A percentile compares a stretch with the other conserved stretches of the same genome.
Evolutionary conservation across 64 coral and sea anemone genomes (phyloP).

Genomic region (Catalaphyllia jardinei): DNA sequence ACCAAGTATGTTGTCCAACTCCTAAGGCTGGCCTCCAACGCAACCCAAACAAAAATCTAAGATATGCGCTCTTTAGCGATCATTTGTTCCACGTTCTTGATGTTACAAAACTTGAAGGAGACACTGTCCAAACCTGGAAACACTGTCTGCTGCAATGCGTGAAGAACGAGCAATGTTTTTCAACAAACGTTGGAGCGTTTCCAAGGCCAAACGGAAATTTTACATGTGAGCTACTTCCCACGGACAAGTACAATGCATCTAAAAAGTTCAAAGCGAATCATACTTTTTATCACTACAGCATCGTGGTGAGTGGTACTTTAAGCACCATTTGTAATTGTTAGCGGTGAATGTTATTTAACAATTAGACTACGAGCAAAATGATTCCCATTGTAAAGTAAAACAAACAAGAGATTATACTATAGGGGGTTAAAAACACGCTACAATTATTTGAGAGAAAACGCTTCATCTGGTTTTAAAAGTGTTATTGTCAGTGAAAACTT

Average conservation of each 20-base stretch:
- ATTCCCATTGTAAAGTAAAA: too few species aligned
- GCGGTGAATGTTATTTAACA: too few species aligned
- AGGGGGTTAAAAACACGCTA: too few species aligned
- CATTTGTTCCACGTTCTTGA: not conserved
- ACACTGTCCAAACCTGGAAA: not conserved
- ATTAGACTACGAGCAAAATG: too few species aligned
- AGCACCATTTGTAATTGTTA: too few species aligned
- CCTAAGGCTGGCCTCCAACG: not conserved
- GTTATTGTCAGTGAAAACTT: too few species aligned
- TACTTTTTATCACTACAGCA: constrained; percentile 29
- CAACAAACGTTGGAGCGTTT: not conserved
- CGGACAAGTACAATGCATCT: constrained; percentile 31
- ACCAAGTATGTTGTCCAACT: not conserved
- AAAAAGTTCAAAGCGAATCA: constrained; percentile 9
- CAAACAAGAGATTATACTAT: too few species aligned
- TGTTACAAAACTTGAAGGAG: not conserved
- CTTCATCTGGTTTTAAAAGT: too few species aligned
- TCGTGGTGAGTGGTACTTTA: not conserved
- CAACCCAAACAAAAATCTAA: not conserved
- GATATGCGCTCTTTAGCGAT: not conserved
- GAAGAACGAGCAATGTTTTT: constrained; percentile 19
- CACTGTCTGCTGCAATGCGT: constrained; percentile 19
- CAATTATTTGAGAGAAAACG: too few species aligned
- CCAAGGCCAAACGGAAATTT: not conserved
- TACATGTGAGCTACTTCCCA: constrained; percentile 1